phyloP scores from a whole-genome alignment of 2,113 vertebrate species.

The Tragelaphus buxtoni region DNA sequence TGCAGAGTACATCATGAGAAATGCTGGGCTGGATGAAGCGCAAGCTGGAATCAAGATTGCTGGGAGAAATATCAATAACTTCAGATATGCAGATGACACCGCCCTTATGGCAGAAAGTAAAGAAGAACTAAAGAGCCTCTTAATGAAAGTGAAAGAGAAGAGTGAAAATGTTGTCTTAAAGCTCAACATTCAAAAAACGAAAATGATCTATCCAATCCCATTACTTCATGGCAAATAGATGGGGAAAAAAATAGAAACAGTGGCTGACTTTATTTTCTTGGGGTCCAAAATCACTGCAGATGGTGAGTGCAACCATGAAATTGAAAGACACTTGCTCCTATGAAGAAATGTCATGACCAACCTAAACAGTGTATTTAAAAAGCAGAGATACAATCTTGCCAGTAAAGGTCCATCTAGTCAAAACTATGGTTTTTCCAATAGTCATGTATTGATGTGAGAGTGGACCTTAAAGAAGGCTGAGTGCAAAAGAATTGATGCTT shows the following conservation, averaged over 20 bases:
- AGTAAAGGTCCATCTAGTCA: background rate
- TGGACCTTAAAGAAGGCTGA: background rate
- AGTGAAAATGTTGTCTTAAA: background rate
- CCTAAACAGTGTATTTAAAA: background rate
- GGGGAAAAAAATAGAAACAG: background rate
- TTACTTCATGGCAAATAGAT: background rate
- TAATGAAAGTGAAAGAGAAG: background rate
- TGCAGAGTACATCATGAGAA: background rate
- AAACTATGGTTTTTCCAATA: background rate
- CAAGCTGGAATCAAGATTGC: background rate
- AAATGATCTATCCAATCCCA: background rate
- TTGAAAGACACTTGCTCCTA: background rate
- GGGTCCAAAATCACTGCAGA: background rate
- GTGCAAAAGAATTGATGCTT: background rate
- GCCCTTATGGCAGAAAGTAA: background rate
- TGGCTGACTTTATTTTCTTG: background rate
- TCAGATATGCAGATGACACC: background rate
- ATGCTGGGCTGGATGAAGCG: background rate
- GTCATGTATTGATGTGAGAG: background rate
- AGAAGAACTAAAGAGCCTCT: background rate
- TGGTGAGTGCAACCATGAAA: background rate
- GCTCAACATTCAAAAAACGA: background rate
- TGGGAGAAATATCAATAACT: background rate
- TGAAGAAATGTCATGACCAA: background rate
- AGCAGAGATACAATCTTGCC: background rate